These are phyloP conservation scores for Ageneiosus marmoratus DNA, from an alignment of 2,113 vertebrate genomes.

Conservation along the genomic window DNA sequence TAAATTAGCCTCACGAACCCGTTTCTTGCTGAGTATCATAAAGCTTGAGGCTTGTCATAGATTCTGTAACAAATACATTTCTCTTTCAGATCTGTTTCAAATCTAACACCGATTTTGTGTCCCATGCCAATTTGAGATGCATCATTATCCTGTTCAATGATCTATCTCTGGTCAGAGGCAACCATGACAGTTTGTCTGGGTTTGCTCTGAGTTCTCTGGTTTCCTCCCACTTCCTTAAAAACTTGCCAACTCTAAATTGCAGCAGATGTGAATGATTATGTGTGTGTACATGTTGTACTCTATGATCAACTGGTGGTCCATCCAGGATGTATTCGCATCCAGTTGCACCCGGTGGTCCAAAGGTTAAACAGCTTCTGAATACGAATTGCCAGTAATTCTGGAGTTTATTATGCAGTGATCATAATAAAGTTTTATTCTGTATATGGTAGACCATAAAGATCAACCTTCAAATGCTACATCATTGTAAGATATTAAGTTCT, in stretches of 20 bases:
- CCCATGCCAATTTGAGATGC: not conserved
- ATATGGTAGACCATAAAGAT: not conserved
- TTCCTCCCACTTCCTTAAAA: not conserved
- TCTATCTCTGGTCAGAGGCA: not conserved
- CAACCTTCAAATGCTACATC: not conserved
- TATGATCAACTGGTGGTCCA: not conserved
- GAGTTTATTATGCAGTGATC: not conserved
- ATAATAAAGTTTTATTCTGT: not conserved
- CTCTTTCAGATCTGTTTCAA: no score
- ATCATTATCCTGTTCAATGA: not conserved
- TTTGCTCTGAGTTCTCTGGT: not conserved
- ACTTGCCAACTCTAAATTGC: not conserved
- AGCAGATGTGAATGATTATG: not conserved
- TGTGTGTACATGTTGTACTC: not conserved
- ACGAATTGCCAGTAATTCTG: not conserved
- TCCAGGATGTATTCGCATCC: no score
- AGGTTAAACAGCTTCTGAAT: not conserved
- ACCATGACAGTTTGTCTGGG: not conserved
- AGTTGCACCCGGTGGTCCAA: not conserved
- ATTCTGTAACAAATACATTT: no score
- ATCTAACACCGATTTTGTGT: not conserved
- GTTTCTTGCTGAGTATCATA: not conserved
- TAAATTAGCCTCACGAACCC: not conserved
- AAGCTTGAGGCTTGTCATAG: no score
- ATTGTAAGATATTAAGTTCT: not conserved